phyloP scores from a whole-genome alignment of 2,797 vertebrate genomes.

The Oreochromis grahami region DNA sequence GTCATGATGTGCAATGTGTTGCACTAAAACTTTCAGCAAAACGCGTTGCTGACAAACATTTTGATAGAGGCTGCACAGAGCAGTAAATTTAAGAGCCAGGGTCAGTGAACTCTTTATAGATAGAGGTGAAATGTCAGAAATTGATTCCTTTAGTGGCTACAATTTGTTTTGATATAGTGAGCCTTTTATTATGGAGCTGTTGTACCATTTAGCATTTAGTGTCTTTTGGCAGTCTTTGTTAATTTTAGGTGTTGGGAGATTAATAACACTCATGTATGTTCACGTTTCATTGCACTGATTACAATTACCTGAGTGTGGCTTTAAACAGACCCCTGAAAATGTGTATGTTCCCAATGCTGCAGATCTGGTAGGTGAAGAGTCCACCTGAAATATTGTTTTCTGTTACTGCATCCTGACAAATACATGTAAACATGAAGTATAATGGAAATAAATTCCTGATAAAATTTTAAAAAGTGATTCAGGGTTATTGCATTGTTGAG shows the following conservation, averaged over 20 bases:
- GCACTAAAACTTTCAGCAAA: slow-evolving; percentile 70
- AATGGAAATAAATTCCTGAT: neutral
- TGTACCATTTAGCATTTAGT: neutral
- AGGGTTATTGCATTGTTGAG: neutral
- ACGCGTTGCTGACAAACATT: slow-evolving; percentile 59
- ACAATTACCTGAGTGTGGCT: neutral
- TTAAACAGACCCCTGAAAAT: neutral
- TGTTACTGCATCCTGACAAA: neutral
- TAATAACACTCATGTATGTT: neutral
- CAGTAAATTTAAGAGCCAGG: slow-evolving; percentile 69
- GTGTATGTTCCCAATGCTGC: neutral
- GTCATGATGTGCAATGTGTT: slow-evolving; percentile 67
- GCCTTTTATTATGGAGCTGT: slow-evolving; percentile 50
- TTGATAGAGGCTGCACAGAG: slow-evolving; percentile 55
- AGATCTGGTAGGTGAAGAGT: neutral
- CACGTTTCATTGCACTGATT: neutral
- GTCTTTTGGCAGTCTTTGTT: neutral
- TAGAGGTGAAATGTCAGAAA: slow-evolving; percentile 78
- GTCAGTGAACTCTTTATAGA: slow-evolving; percentile 68
- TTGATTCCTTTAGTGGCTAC: slow-evolving; percentile 69
- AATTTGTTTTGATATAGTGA: slow-evolving; percentile 67
- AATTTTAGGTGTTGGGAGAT: neutral
- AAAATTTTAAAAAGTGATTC: neutral
- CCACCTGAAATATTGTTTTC: neutral
- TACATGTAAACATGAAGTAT: neutral